These are phyloP conservation scores for Crotalus helleri DNA, from an alignment of 2,113 vertebrate genomes.

Conservation along the genomic window DNA sequence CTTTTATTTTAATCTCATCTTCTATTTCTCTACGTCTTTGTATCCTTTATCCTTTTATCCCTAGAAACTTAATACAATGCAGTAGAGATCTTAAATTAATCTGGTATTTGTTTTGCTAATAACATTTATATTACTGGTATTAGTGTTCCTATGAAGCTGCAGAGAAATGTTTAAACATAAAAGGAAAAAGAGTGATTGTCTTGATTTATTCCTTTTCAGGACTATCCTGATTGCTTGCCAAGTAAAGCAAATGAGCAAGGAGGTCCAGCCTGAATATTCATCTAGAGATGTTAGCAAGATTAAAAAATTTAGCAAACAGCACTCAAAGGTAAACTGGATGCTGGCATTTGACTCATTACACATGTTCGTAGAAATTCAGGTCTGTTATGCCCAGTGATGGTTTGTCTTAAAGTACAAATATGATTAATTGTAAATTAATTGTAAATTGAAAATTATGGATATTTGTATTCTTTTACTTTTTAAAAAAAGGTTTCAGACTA, in stretches of 20 bases:
- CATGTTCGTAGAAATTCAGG: too few relatives aligned
- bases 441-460: neutral
- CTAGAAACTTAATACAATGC: neutral
- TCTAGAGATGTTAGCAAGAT: constrained; percentile 90
- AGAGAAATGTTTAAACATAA: neutral
- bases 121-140: neutral
- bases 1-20: too few relatives aligned
- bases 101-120: neutral
- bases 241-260: constrained; percentile 92
- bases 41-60: too few relatives aligned
- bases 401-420: neutral
- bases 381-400: neutral
- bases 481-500: neutral
- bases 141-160: neutral
- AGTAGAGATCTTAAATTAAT: neutral
- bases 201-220: constrained; percentile 62
- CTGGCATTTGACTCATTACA: neutral
- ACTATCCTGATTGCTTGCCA: constrained; percentile 94
- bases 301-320: constrained; percentile 86
- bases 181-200: neutral
- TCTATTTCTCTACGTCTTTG: too few relatives aligned
- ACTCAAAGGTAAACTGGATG: constrained; percentile 73
- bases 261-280: constrained; percentile 79
- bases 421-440: neutral
- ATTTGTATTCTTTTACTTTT: neutral